Evolutionary conservation across 2,888 invertebrate genomes (phyloP).

Genomic region (Blera fallax): DNA sequence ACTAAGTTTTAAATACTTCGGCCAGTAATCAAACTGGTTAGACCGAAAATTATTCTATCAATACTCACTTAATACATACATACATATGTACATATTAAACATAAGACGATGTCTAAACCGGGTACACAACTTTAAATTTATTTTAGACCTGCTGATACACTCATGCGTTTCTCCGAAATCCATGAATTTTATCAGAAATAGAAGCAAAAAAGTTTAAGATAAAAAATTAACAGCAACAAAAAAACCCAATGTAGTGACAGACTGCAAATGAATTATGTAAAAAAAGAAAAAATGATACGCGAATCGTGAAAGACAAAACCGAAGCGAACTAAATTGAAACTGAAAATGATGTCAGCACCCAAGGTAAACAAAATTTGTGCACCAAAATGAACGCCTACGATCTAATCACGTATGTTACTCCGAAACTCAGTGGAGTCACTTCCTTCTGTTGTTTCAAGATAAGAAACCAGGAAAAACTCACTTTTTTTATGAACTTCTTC

Average conservation of each 20-base stretch:
- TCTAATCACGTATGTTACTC: conserved; percentile 12
- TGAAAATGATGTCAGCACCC: conserved; percentile 65
- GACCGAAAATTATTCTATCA: too few relatives aligned
- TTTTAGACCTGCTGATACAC: neutral
- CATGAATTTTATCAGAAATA: conserved; percentile 4
- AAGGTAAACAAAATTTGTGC: conserved; percentile 68
- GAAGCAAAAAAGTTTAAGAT: neutral
- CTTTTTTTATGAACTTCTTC: conserved; percentile 9
- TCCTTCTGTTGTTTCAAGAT: conserved; percentile 20
- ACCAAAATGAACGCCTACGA: conserved; percentile 12
- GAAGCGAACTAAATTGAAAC: conserved; percentile 21
- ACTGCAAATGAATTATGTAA: conserved; percentile 37
- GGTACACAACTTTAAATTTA: neutral
- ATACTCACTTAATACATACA: neutral
- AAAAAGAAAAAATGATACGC: conserved; percentile 41
- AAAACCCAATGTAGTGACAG: neutral
- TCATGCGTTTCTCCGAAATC: neutral
- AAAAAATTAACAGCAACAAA: neutral
- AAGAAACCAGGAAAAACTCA: conserved; percentile 14
- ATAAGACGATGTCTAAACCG: neutral
- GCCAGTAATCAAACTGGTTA: too few relatives aligned
- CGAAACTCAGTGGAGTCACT: conserved; percentile 51
- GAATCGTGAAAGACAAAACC: conserved; percentile 9
- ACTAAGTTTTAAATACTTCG: too few relatives aligned
- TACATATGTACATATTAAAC: neutral